These are phyloP conservation scores for Sebastes trivittatus DNA, from an alignment of 2,797 vertebrate genomes.

Conservation along the genomic window DNA sequence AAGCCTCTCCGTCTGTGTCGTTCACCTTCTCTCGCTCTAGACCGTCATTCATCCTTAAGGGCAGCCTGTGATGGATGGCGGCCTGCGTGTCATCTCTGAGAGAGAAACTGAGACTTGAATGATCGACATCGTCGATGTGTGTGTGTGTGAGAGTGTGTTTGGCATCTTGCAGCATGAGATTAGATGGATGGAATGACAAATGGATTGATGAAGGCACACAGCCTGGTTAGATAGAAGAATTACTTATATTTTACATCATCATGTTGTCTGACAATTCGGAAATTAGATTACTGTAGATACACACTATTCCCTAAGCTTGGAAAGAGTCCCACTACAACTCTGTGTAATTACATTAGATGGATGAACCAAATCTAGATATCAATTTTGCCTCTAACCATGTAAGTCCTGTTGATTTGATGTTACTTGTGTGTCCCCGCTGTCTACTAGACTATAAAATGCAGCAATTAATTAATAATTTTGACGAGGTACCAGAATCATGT, in stretches of 20 bases:
- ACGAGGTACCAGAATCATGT: not conserved
- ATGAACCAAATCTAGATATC: not conserved
- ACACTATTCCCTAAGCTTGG: not conserved
- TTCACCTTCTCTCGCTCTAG: not conserved
- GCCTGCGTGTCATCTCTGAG: not conserved
- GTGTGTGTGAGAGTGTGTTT: not conserved
- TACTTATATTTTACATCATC: not conserved
- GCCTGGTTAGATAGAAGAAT: slow-evolving; percentile 1
- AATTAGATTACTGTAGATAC: slow-evolving; percentile 6
- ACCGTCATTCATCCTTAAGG: not conserved
- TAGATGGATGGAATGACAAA: not conserved
- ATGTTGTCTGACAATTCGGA: not conserved
- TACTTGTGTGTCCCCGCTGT: not conserved
- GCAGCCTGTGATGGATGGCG: not conserved
- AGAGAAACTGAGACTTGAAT: not conserved
- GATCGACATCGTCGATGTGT: not conserved
- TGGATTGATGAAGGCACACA: slow-evolving; percentile 2
- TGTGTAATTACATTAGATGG: not conserved
- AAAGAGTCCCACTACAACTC: not conserved
- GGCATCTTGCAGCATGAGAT: slow-evolving; percentile 8
- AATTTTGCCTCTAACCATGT: not conserved
- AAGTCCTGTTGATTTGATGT: not conserved
- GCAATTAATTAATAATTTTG: not conserved
- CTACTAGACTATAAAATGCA: not conserved
- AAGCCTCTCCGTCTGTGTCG: not conserved